Evolutionary conservation across 2,888 invertebrate species (phyloP), one percentile per base, ranked within the genome.

Genomic region (Catocala sponsa): DNA sequence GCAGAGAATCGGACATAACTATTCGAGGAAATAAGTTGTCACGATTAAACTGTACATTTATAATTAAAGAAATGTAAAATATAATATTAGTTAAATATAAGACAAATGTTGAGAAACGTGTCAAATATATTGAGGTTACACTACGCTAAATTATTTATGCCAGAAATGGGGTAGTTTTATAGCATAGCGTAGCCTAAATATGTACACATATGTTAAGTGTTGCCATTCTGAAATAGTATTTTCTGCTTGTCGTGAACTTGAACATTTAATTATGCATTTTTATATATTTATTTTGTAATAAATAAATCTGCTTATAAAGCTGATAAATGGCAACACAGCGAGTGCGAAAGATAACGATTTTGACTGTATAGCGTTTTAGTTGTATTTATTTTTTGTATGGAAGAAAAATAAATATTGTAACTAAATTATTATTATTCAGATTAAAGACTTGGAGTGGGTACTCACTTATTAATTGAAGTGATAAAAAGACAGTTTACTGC

Each of bases 21-120:
- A 80, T 81, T 78, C 69, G 25, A 5, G 58, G 73, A 54, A 74
- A 80, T 79, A 76, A 71, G 46, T 69, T 76, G 79, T 80, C 63
- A 63, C 63, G 81, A 80, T 69, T 55, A 47, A 38, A 59, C 63
- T 75, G 63, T 70, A 65, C 43, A 55, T 42, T 62, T 67, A 61
- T 15, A 47, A 59, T 6, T 13, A 59, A 52, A 33, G 15, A 43
- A 42, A 49, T 15, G 49, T 67, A 54, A 52, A 54, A 60, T 72
- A 58, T 56, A 59, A 44, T 56, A 55, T 32, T 52, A 49, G 25
- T 42, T 48, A 63, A 38, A 13, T 11, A 15, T 65, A 61, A 59
- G 51, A 0, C 38, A 53, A 61, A 52, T 52, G 46, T 59, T 38
- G 44, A 43, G 4, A 15, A 32, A 32, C 44, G 15, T 32, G 48